Conservation (phyloP, 1,140 invertebrate genomes). For the Microplitis mediator region DNA sequence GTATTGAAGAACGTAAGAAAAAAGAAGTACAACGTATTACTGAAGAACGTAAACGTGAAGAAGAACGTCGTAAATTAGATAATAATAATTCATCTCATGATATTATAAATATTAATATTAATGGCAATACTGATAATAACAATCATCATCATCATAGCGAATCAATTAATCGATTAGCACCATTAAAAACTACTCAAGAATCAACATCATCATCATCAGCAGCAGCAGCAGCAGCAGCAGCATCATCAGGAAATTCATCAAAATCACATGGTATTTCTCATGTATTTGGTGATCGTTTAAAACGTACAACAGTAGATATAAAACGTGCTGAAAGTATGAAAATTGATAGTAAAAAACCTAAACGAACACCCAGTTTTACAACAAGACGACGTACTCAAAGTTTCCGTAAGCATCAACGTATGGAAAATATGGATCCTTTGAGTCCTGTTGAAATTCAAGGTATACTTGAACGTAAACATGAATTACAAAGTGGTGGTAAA, state of each 20-base stretch:
- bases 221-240: constrained; percentile 34
- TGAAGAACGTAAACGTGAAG: constrained; percentile 76
- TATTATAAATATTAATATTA: constrained; percentile 57
- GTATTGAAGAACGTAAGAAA: constrained; percentile 78
- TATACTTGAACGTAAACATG: constrained; percentile 92
- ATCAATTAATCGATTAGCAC: constrained; percentile 49
- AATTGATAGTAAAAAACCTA: constrained; percentile 75
- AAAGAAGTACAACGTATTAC: constrained; percentile 86
- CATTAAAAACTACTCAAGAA: constrained; percentile 43
- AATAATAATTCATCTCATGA: constrained; percentile 46
- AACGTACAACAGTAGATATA: constrained; percentile 68
- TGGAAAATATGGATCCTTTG: constrained; percentile 74
- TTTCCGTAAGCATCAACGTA: constrained; percentile 78
- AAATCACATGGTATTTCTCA: constrained; percentile 67
- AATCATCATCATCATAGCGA: constrained; percentile 33
- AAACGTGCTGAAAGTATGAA: constrained; percentile 90
- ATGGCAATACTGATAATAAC: constrained; percentile 56
- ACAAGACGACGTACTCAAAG: constrained; percentile 87
- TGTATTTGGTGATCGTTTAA: constrained; percentile 75
- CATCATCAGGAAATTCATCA: constrained; percentile 41
- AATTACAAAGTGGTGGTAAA: constrained; percentile 90
- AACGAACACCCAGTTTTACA: constrained; percentile 93
- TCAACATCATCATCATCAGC: constrained; percentile 14
- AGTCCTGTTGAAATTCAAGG: constrained; percentile 93
- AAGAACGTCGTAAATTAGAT: constrained; percentile 66